A percentile compares a stretch with the other conserved stretches of the same genome.
Evolutionary conservation across 2,113 vertebrate genomes (phyloP).

Genomic region (Myxocyprinus asiaticus): DNA sequence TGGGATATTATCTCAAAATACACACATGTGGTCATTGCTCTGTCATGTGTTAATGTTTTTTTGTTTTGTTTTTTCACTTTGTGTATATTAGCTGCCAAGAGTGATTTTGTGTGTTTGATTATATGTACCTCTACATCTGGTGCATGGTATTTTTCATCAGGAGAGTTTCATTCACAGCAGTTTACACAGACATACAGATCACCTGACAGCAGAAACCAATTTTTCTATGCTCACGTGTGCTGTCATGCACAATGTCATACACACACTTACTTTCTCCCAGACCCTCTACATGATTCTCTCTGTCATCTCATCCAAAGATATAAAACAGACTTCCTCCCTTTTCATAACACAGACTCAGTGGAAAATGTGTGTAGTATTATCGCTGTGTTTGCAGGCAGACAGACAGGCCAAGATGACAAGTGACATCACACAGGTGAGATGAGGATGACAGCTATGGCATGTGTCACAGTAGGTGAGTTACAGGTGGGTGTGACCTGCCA

Average conservation of each 20-base stretch:
- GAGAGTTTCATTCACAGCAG: not conserved
- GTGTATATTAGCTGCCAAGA: slow-evolving; percentile 1
- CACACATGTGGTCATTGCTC: too few relatives aligned
- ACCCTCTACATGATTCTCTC: not conserved
- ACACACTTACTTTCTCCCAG: slow-evolving; percentile 25
- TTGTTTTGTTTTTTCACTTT: too few relatives aligned
- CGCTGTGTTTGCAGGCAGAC: not conserved
- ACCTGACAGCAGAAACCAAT: slow-evolving; percentile 15
- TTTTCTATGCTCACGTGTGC: slow-evolving; percentile 15
- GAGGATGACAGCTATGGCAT: slow-evolving; percentile 40
- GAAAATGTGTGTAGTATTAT: slow-evolving; percentile 16
- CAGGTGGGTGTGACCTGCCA: slow-evolving; percentile 42
- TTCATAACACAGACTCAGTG: not conserved
- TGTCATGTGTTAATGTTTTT: not conserved
- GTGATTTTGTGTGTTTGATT: not conserved
- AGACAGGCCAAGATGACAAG: slow-evolving; percentile 26
- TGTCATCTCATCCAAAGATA: too few relatives aligned
- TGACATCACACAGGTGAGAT: slow-evolving; percentile 36
- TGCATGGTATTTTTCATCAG: slow-evolving; percentile 35
- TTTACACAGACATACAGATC: slow-evolving; percentile 25
- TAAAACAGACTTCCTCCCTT: too few relatives aligned
- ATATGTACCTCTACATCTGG: not conserved
- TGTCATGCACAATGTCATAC: not conserved
- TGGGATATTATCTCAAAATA: too few relatives aligned
- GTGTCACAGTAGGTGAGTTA: slow-evolving; percentile 38